These are phyloP conservation scores for Amniataba percoides DNA, from an alignment of 2,797 vertebrate genomes.

Conservation along the genomic window DNA sequence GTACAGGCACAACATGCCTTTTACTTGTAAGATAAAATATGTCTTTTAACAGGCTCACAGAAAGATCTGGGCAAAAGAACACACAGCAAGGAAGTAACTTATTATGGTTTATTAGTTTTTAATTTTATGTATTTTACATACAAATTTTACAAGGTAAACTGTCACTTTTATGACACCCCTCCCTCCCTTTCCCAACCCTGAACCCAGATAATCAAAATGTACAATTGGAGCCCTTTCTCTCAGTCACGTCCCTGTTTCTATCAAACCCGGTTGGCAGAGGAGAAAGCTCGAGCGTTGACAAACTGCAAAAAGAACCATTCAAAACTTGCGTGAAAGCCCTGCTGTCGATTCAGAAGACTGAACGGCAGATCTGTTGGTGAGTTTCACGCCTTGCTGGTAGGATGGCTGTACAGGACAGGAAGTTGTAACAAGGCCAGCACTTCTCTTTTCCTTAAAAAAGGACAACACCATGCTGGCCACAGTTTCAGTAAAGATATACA, in stretches of 20 bases:
- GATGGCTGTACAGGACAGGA: constrained; percentile 36
- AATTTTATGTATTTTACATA: constrained; percentile 83
- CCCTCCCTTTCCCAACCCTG: background rate
- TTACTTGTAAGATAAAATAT: background rate
- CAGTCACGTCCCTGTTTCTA: constrained; percentile 44
- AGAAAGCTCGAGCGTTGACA: constrained; percentile 43
- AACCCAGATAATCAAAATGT: constrained; percentile 60
- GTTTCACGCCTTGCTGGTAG: constrained; percentile 40
- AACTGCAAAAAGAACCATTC: constrained; percentile 48
- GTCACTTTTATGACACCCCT: constrained; percentile 63
- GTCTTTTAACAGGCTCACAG: background rate
- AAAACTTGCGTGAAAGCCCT: constrained; percentile 35
- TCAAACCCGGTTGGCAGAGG: constrained; percentile 46
- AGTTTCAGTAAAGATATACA: constrained; percentile 65
- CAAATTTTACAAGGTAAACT: constrained; percentile 84
- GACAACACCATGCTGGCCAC: constrained; percentile 42
- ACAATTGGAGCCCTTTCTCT: constrained; percentile 66
- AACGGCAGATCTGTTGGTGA: constrained; percentile 18
- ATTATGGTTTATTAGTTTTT: constrained; percentile 79
- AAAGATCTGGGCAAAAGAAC: background rate
- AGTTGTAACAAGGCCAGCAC: constrained; percentile 22
- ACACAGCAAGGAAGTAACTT: constrained; percentile 43
- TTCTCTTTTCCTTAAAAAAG: constrained; percentile 21
- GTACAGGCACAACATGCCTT: background rate
- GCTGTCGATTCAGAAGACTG: constrained; percentile 23